Percentiles rank a stretch among this genome's conserved stretches.
These are phyloP conservation scores for Drosophila subpulchrella DNA, from an alignment of 1,140 invertebrate species.

Conservation along the genomic window DNA sequence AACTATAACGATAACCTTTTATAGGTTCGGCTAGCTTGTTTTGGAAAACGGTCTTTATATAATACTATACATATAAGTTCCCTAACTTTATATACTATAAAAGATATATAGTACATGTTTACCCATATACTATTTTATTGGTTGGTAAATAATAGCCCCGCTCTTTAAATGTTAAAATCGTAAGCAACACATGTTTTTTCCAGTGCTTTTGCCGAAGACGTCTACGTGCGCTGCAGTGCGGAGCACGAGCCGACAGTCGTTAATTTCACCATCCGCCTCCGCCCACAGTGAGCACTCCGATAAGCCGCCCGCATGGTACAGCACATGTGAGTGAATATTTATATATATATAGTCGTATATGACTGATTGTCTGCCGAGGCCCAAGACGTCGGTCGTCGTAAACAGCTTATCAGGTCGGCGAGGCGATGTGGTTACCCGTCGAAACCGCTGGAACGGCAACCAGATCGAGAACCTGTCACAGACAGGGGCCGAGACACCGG, in stretches of 20 bases:
- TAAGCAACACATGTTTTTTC: not conserved
- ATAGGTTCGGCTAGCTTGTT: too few species aligned
- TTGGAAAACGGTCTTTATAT: not conserved
- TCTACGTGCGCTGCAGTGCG: conserved; percentile 68
- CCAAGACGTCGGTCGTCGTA: conserved; percentile 26
- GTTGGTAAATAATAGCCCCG: too few species aligned
- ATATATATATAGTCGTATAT: conserved; percentile 42
- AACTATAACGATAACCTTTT: too few species aligned
- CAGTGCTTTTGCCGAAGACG: conserved; percentile 19
- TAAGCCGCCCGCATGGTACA: conserved; percentile 42
- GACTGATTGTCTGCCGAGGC: conserved; percentile 72
- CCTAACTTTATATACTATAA: not conserved
- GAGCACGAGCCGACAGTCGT: conserved; percentile 11
- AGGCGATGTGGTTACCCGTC: conserved; percentile 34
- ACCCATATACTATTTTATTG: too few species aligned
- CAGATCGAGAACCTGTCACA: conserved; percentile 27
- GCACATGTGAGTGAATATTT: conserved; percentile 3
- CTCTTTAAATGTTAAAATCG: too few species aligned
- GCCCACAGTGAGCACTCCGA: conserved; percentile 41
- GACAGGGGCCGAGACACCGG: conserved; percentile 5
- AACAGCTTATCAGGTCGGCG: conserved; percentile 59
- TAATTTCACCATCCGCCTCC: conserved; percentile 64
- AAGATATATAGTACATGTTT: too few species aligned
- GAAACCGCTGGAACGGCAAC: conserved; percentile 42
- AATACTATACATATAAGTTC: not conserved